Conservation (phyloP, 2,113 vertebrate genomes). For the Probosciger aterrimus region DNA sequence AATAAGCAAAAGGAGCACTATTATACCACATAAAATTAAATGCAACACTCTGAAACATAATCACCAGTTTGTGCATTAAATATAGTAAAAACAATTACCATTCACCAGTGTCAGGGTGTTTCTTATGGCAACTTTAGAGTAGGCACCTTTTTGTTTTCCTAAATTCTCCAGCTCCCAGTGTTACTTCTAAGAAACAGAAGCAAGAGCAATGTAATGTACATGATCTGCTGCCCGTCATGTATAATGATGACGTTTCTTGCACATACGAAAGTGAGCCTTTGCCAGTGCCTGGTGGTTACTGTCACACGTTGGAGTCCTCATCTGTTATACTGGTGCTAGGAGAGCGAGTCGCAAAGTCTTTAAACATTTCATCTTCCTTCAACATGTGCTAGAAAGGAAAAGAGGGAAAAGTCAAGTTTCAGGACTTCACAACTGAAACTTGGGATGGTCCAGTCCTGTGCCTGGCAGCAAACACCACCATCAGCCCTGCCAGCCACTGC, state of each 20-base stretch:
- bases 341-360: conserved; percentile 82
- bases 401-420: not conserved
- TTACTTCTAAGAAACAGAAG: conserved; percentile 47
- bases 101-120: conserved; percentile 45
- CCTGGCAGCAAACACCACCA: accelerated
- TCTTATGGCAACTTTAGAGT: conserved; percentile 52
- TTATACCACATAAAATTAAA: conserved; percentile 28
- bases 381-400: conserved; percentile 88
- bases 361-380: conserved; percentile 96
- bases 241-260: not conserved
- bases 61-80: conserved; percentile 73
- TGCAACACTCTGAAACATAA: conserved; percentile 57
- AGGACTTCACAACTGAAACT: not conserved
- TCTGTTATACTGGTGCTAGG: conserved; percentile 89
- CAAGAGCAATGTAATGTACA: not conserved
- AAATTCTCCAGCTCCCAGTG: not conserved
- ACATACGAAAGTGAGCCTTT: not conserved
- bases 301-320: conserved; percentile 90
- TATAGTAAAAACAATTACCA: conserved; percentile 47
- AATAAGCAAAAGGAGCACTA: conserved; percentile 7
- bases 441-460: not conserved
- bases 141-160: conserved; percentile 1
- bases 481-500: not conserved
- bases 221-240: not conserved
- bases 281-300: not conserved